Conservation (phyloP, 2,797 vertebrate species). For the Pantherophis vulpinus region DNA sequence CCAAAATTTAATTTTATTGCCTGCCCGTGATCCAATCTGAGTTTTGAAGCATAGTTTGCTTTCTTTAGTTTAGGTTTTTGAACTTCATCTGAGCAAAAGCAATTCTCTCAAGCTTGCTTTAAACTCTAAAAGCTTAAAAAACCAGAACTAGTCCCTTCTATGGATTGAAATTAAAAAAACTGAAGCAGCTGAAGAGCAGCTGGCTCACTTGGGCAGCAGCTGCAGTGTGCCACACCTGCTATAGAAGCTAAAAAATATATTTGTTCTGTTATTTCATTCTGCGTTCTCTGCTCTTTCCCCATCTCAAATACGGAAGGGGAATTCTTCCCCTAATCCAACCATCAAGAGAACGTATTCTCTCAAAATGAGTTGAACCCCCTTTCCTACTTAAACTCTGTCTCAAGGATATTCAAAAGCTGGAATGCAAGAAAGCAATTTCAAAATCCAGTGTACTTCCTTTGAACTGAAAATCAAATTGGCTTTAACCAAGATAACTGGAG, state of each 20-base stretch:
- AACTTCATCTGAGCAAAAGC: background rate
- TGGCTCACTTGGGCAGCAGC: background rate
- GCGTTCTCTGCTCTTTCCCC: background rate
- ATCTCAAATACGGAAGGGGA: background rate
- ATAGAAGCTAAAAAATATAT: background rate
- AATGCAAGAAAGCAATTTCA: background rate
- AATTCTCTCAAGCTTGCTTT: background rate
- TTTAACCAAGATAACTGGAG: constrained; percentile 18
- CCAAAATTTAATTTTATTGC: background rate
- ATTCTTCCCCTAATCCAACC: background rate
- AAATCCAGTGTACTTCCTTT: background rate
- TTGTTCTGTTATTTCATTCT: background rate
- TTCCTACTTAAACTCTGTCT: background rate
- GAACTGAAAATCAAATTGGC: constrained; percentile 33
- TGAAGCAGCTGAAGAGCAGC: background rate
- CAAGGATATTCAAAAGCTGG: background rate
- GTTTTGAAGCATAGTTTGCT: background rate
- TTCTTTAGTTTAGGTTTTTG: background rate
- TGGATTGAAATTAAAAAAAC: background rate
- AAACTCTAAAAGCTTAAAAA: background rate
- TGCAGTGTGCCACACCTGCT: background rate
- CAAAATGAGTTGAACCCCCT: background rate
- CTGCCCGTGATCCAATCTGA: background rate
- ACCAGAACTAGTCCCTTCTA: background rate
- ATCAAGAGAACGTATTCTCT: background rate